Conservation (phyloP, 1,140 invertebrate genomes). For the Drosophila novamexicana region DNA sequence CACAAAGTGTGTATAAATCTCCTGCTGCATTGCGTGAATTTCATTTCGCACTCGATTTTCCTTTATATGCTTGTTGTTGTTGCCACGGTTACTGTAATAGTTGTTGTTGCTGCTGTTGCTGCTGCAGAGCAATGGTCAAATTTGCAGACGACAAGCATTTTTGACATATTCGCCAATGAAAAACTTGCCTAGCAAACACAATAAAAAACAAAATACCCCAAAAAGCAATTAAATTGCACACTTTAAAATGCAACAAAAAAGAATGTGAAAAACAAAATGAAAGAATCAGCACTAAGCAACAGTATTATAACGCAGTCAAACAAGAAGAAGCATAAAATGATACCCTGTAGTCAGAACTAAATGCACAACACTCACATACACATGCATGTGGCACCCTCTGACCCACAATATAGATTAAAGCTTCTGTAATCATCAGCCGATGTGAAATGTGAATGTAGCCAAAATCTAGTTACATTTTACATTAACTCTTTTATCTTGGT, state of each 20-base stretch:
- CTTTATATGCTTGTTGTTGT: slow-evolving; percentile 6
- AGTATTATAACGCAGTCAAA: slow-evolving; percentile 63
- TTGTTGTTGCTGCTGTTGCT: slow-evolving; percentile 3
- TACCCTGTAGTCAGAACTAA: too few relatives aligned
- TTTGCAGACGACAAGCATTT: slow-evolving; percentile 73
- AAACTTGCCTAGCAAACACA: slow-evolving; percentile 13
- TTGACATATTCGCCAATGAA: slow-evolving; percentile 62
- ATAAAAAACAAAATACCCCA: slow-evolving; percentile 56
- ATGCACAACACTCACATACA: too few relatives aligned
- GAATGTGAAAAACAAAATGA: background rate
- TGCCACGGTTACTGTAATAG: slow-evolving; percentile 2
- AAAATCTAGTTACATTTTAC: too few relatives aligned
- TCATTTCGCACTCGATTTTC: slow-evolving; percentile 48
- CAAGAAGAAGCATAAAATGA: background rate
- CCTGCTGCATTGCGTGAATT: slow-evolving; percentile 43
- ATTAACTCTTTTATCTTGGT: too few relatives aligned
- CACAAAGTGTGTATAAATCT: slow-evolving; percentile 24
- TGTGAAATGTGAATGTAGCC: too few relatives aligned
- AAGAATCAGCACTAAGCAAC: slow-evolving; percentile 40
- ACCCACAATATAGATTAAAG: too few relatives aligned
- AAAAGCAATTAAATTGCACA: slow-evolving; percentile 82
- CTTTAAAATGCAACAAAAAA: slow-evolving; percentile 64
- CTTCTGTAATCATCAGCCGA: too few relatives aligned
- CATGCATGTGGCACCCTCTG: too few relatives aligned
- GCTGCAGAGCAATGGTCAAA: slow-evolving; percentile 33